phyloP scores from a whole-genome alignment of 2,888 invertebrate species.

The Tachystola acroxantha region DNA sequence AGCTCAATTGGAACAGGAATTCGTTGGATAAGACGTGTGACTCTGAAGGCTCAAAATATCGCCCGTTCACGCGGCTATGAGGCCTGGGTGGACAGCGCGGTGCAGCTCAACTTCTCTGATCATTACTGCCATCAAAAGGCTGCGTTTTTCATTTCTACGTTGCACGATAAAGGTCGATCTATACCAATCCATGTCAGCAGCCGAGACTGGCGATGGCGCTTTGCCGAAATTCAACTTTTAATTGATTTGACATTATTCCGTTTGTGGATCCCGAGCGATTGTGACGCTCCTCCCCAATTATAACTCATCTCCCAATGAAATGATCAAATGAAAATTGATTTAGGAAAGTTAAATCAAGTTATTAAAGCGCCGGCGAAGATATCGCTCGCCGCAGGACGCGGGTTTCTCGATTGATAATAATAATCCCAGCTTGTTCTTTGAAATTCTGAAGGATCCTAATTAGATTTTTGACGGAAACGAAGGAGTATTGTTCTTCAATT shows the following conservation, averaged over 20 bases:
- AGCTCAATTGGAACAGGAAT: no score
- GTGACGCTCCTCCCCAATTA: constrained; percentile 64
- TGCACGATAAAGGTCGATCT: no score
- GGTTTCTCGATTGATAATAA: constrained; percentile 1
- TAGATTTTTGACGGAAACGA: neutral
- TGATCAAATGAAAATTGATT: constrained; percentile 73
- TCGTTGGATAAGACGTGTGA: no score
- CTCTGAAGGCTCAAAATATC: no score
- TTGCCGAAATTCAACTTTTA: constrained; percentile 65
- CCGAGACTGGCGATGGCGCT: constrained; percentile 51
- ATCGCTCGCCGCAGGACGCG: constrained; percentile 29
- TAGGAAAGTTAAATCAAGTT: constrained; percentile 66
- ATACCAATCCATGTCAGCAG: neutral
- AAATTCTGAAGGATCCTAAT: neutral
- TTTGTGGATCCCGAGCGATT: constrained; percentile 59
- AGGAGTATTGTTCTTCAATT: no score
- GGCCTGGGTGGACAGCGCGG: no score
- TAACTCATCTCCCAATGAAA: constrained; percentile 65
- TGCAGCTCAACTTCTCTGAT: no score
- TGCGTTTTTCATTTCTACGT: no score
- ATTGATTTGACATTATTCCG: constrained; percentile 75
- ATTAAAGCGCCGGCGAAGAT: constrained; percentile 42
- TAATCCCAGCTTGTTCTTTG: constrained; percentile 1
- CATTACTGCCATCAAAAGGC: no score
- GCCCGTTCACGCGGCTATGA: no score